Percentiles rank a stretch among this genome's conserved stretches.
These are phyloP conservation scores for Dusona sp. DNA, from an alignment of 2,888 invertebrate genomes.

Conservation along the genomic window DNA sequence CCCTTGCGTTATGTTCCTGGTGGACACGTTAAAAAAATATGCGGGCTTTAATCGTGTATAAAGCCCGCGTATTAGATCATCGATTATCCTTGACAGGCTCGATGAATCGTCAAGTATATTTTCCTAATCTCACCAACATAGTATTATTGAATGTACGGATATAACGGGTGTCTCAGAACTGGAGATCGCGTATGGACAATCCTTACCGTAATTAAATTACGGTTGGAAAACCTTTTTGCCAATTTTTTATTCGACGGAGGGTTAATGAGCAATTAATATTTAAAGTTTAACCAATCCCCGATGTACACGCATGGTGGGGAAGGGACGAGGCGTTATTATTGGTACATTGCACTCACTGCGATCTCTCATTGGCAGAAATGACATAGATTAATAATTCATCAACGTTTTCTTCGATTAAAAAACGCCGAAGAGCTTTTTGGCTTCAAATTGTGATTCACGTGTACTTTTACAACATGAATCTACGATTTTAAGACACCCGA, in stretches of 20 bases:
- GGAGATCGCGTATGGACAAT: background rate
- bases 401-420: background rate
- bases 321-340: background rate
- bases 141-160: background rate
- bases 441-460: background rate
- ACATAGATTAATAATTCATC: background rate
- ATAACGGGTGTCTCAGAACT: background rate
- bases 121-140: background rate
- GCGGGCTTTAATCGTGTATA: constrained; percentile 28
- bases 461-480: background rate
- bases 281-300: background rate
- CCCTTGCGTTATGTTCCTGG: constrained; percentile 33
- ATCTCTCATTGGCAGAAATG: background rate
- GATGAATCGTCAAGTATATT: constrained; percentile 10
- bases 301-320: background rate
- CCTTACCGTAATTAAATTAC: background rate
- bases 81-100: constrained; percentile 40
- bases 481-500: background rate
- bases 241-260: background rate
- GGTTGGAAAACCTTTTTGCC: background rate
- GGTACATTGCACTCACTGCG: background rate
- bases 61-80: constrained; percentile 25
- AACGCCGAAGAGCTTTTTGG: background rate
- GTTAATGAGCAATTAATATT: background rate
- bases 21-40: constrained; percentile 21